phyloP scores from a whole-genome alignment of 2,888 invertebrate genomes.

The Marronus borbonicus region DNA sequence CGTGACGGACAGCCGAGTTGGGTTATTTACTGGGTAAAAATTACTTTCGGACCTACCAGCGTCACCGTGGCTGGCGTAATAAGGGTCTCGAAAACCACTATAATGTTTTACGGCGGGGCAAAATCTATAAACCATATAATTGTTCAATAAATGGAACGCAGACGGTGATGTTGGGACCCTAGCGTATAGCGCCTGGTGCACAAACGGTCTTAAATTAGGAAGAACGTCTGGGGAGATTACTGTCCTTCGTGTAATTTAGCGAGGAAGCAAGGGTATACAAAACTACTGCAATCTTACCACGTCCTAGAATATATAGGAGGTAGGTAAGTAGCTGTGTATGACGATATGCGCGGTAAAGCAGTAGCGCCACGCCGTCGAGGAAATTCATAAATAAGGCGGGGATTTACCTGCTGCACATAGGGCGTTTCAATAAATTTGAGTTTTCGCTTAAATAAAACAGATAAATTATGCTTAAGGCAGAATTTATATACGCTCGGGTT shows the following conservation, averaged over 20 bases:
- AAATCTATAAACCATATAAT: constrained; percentile 54
- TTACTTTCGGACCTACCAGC: constrained; percentile 45
- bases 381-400: constrained; percentile 43
- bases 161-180: not conserved
- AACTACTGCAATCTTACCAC: constrained; percentile 65
- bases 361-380: constrained; percentile 10
- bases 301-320: constrained; percentile 11
- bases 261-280: constrained; percentile 66
- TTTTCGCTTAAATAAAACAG: constrained; percentile 35
- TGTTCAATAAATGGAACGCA: constrained; percentile 49
- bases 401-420: constrained; percentile 43
- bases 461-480: constrained; percentile 29
- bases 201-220: constrained; percentile 64
- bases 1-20: constrained; percentile 47
- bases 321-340: not conserved
- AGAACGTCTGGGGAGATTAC: constrained; percentile 66
- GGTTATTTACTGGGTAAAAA: constrained; percentile 40
- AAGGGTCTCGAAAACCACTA: constrained; percentile 32
- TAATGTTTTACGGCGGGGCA: constrained; percentile 48
- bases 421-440: constrained; percentile 32
- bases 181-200: constrained; percentile 56
- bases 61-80: constrained; percentile 23
- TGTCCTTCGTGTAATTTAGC: constrained; percentile 66
- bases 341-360: not conserved
- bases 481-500: constrained; percentile 26